A percentile compares a stretch with the other conserved stretches of the same genome.
phyloP scores from a whole-genome alignment of 2,888 invertebrate species.

The Therioaphis trifolii region DNA sequence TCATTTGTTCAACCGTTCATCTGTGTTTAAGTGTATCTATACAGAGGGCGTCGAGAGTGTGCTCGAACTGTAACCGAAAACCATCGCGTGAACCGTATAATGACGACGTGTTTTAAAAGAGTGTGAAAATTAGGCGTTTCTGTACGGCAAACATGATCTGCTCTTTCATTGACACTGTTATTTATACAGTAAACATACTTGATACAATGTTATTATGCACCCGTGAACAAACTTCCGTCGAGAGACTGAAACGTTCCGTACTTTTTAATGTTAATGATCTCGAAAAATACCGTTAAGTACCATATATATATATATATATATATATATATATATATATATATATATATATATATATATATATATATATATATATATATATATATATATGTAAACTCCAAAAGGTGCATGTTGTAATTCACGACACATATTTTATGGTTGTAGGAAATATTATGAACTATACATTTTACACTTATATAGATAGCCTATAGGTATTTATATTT shows the following conservation, averaged over 20 bases:
- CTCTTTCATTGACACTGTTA: slow-evolving; percentile 23
- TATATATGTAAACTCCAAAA: too few relatives aligned
- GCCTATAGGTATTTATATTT: too few relatives aligned
- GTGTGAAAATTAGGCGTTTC: slow-evolving; percentile 53
- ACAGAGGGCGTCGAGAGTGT: neutral
- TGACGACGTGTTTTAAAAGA: neutral
- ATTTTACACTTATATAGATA: too few relatives aligned
- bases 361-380: too few relatives aligned
- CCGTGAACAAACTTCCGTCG: slow-evolving; percentile 23
- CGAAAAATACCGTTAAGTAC: slow-evolving; percentile 39
- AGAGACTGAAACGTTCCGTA: neutral
- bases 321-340: too few relatives aligned
- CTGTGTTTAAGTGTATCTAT: neutral
- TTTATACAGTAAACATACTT: slow-evolving; percentile 23
- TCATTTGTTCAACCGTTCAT: neutral
- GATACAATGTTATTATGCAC: slow-evolving; percentile 42
- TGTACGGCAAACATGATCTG: slow-evolving; percentile 15
- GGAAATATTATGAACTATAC: too few relatives aligned
- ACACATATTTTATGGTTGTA: too few relatives aligned
- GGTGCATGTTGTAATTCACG: too few relatives aligned
- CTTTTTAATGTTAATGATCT: slow-evolving; percentile 18
- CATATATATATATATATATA: too few relatives aligned
- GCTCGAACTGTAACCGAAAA: slow-evolving; percentile 36
- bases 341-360: too few relatives aligned
- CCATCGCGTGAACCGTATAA: slow-evolving; percentile 23